Percentiles rank a stretch among this genome's conserved stretches.
phyloP scores from a whole-genome alignment of 2,888 invertebrate species.

The Galeruca laticollis region DNA sequence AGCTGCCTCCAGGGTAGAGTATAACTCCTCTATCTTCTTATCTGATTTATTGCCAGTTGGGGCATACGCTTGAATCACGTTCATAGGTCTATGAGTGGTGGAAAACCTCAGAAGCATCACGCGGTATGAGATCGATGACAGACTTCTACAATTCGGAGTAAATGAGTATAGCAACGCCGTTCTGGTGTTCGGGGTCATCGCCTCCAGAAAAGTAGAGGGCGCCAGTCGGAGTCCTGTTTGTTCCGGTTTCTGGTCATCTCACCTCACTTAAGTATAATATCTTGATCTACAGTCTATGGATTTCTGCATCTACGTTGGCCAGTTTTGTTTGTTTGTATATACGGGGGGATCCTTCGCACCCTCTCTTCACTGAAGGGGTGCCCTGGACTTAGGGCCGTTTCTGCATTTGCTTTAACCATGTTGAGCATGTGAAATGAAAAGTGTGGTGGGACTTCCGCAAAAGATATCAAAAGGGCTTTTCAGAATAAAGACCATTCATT shows the following conservation, averaged over 20 bases:
- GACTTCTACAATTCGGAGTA: background rate
- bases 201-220: constrained; percentile 34
- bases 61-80: too few relatives aligned
- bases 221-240: constrained; percentile 23
- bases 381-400: too few relatives aligned
- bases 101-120: background rate
- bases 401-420: too few relatives aligned
- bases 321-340: background rate
- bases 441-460: too few relatives aligned
- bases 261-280: background rate
- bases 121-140: background rate
- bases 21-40: background rate
- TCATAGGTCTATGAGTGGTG: background rate
- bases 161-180: constrained; percentile 29
- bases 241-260: constrained; percentile 7
- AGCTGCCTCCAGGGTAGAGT: too few relatives aligned
- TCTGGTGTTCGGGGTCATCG: constrained; percentile 29
- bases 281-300: background rate
- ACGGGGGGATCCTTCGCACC: background rate
- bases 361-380: background rate
- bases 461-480: too few relatives aligned
- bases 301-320: background rate
- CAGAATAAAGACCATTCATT: too few relatives aligned
- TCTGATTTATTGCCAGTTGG: background rate
- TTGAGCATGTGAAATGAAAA: too few relatives aligned